Base-by-base conservation (phyloP, 2,888 invertebrate genomes). In the Notodonta ziczac region DNA sequence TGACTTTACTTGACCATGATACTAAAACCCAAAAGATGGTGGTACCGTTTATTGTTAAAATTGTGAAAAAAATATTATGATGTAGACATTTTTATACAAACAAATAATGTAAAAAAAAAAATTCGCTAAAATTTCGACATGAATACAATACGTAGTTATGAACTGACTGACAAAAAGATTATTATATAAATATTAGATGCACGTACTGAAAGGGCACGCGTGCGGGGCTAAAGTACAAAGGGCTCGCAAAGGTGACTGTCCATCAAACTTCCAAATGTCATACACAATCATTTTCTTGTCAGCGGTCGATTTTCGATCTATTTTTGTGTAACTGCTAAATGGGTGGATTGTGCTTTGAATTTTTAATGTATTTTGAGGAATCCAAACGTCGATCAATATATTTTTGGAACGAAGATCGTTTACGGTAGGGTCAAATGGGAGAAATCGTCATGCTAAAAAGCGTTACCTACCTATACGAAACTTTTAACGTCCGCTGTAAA, bases 181-280 rank as follows among this genome's bases (percentile, higher is more conserved):
- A 80, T 77, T 77, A 72, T 73, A 78, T 85, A 76, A 83, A 86
- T 86, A 83, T 82, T 82, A 71, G 69, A 83, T 72, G 65, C 16
- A 58, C 56, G 13, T 50, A 48, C 58, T 60, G 67, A 84, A 85
- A 85, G 85, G 85, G 78, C 84, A 75, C 82, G 81, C 84, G 84
- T 84, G 84, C 75, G 68, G 54, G 63, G 71, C 59, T 2, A 42
- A 24, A 60, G 63, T 59, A 76, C 76, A 79, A 83, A 84, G 81
- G 82, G 78, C 76, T 67, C 50, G 60, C 69, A 86, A 87, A 88
- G 88, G 88, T 87, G 81, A 78, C 69, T 80, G 87, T 85, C 88
- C 62, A 83, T 88, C 88, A 86, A 69, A 77, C 57, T 66, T 61
- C 68, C 12, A 72, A 64, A 67, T 67, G 72, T 74, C 80, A 79